phyloP scores from a whole-genome alignment of 2,797 vertebrate species.

The Gastrophryne carolinensis region DNA sequence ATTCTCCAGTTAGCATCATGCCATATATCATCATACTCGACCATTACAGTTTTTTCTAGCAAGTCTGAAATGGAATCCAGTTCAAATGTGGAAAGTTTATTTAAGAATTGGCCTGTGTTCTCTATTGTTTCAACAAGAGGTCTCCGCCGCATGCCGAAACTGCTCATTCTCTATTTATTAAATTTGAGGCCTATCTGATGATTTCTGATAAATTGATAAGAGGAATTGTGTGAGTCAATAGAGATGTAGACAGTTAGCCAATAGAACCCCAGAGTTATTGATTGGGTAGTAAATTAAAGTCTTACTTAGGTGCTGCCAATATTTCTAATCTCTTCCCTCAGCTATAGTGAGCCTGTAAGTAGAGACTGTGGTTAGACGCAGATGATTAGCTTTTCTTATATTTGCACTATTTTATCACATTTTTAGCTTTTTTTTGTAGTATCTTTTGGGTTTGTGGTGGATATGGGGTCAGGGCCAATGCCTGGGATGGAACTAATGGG shows the following conservation, averaged over 20 bases:
- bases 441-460: not conserved
- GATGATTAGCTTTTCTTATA: not conserved
- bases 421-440: too few species aligned
- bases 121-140: not conserved
- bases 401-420: too few species aligned
- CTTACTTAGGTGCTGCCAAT: constrained; percentile 96
- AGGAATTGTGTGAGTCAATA: constrained; percentile 98
- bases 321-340: constrained; percentile 82
- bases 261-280: constrained; percentile 96
- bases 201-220: constrained; percentile 99
- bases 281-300: constrained; percentile 99
- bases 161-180: constrained; percentile 56
- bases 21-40: too few species aligned
- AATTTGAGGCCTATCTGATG: constrained; percentile 89
- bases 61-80: not conserved
- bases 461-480: constrained; percentile 35
- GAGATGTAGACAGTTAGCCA: constrained; percentile 99
- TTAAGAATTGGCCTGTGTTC: not conserved
- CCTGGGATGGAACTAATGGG: constrained; percentile 7
- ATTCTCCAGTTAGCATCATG: not conserved
- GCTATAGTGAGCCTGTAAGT: constrained; percentile 63
- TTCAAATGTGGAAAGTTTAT: constrained; percentile 5
- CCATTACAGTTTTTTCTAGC: not conserved
- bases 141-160: not conserved
- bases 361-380: not conserved